A percentile compares a stretch with the other conserved stretches of the same genome.
Conservation (phyloP, 2,113 vertebrate species). For the Xenopus laevis region DNA sequence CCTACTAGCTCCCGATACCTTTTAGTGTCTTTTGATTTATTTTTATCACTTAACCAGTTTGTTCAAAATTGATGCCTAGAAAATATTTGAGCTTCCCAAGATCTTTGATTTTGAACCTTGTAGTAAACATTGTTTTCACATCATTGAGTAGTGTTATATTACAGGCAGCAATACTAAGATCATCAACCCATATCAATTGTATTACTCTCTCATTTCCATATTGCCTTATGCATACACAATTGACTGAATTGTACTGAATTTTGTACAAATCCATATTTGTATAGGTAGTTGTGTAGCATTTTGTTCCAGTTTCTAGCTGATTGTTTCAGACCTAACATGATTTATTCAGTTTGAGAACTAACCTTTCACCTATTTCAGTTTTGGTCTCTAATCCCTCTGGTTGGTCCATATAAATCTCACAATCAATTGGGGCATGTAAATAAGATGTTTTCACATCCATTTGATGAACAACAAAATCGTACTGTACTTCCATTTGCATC, state of each 20-base stretch:
- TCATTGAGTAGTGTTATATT: neutral
- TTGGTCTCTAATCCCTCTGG: conserved; percentile 35
- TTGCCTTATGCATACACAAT: conserved; percentile 19
- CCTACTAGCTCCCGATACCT: too few relatives aligned
- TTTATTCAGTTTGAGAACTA: conserved; percentile 47
- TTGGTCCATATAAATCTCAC: conserved; percentile 45
- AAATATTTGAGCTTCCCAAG: too few relatives aligned
- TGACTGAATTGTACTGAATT: neutral
- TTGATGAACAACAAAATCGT: conserved; percentile 32
- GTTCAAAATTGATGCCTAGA: conserved; percentile 45
- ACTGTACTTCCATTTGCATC: conserved; percentile 31
- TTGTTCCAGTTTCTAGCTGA: conserved; percentile 45
- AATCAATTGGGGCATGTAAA: conserved; percentile 43
- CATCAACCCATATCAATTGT: conserved; percentile 49
- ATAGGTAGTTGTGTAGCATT: conserved; percentile 37
- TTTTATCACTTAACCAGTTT: neutral
- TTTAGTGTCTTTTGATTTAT: conserved; percentile 9
- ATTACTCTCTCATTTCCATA: conserved; percentile 29
- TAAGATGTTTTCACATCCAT: conserved; percentile 23
- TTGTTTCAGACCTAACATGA: conserved; percentile 45
- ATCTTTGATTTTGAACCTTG: conserved; percentile 44
- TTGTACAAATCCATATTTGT: conserved; percentile 26
- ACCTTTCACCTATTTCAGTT: too few relatives aligned
- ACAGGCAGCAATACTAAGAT: conserved; percentile 19
- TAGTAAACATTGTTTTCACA: conserved; percentile 19